Percentiles rank a stretch among this genome's conserved stretches.
Evolutionary conservation across 2,797 vertebrate genomes (phyloP).

Genomic region (Trachops cirrhosus): DNA sequence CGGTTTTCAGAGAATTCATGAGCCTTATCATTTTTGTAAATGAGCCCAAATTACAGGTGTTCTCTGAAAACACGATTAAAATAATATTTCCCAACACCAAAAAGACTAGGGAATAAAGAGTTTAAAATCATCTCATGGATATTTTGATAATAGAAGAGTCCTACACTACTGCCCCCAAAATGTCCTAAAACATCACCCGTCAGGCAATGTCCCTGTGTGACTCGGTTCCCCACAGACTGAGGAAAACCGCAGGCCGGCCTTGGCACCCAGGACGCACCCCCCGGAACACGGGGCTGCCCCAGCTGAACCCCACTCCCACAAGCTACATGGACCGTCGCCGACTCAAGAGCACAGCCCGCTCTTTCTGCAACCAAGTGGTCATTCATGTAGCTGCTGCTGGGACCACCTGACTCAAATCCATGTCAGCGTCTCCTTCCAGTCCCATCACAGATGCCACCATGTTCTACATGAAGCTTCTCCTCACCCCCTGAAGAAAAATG

Average conservation of each 20-base stretch:
- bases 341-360: background rate
- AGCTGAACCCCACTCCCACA: background rate
- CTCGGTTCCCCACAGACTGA: background rate
- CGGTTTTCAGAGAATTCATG: background rate
- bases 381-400: background rate
- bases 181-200: background rate
- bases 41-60: background rate
- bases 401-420: background rate
- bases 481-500: background rate
- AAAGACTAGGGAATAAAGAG: background rate
- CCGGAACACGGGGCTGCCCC: background rate
- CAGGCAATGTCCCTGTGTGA: background rate
- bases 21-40: background rate
- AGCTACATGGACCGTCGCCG: background rate
- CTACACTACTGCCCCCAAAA: background rate
- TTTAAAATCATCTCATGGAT: background rate
- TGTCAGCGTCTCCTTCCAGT: background rate
- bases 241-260: background rate
- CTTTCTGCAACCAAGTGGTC: background rate
- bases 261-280: background rate
- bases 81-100: background rate
- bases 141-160: background rate
- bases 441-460: background rate
- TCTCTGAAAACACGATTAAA: constrained; percentile 5
- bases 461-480: background rate